Base-by-base conservation (phyloP, 2,888 invertebrate genomes). In the Fragum sueziense region DNA sequence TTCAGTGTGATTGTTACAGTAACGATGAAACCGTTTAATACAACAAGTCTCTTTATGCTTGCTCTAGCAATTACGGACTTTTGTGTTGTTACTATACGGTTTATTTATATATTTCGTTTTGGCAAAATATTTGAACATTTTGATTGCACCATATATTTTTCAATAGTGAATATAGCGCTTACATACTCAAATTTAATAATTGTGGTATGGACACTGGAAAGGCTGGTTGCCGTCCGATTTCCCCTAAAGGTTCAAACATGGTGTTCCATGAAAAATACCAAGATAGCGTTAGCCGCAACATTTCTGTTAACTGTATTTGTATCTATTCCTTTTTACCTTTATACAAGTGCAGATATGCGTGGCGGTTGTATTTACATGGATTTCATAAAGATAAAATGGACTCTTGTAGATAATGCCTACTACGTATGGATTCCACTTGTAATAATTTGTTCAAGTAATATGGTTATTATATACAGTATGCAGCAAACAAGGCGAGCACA, bases 191-290 rank as follows among this genome's bases (percentile, higher is more conserved):
- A 70, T 34, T 54, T 54, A 6, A 54, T 54, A 20, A 22, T 70
- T 4, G 52, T 70, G 6, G 34, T 54, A 1, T 70, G 70, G 70
- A 70, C 70, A 33, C 14, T 70, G 22, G 70, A 70, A 25, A 29
- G 70, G 22, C 11, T 70, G 54, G 54, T 70, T 54, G 70, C 70
- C 6, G 70, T 70, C 11, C 33, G 54, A 14, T 70, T 70, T 57
- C 70, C 70, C 1, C 22, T 70, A 20, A 70, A 54, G 22, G 34
- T 70, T 6, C 27, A 22, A 4, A 17, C 33, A 9, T 70, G 70
- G 70, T 70, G 70, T 33, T 33, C 70, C 0, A 34, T 34, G 52
- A 54, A 17, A 54, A 70, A 70, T 25, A 70, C 70, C 1, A 52
- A 54, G 22, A 54, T 70, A 52, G 70, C 54, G 3, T n/a, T 70